Percentiles rank a stretch among this genome's conserved stretches.
These are phyloP conservation scores for Acrobasis consociella DNA, from an alignment of 2,888 invertebrate species.

Conservation along the genomic window DNA sequence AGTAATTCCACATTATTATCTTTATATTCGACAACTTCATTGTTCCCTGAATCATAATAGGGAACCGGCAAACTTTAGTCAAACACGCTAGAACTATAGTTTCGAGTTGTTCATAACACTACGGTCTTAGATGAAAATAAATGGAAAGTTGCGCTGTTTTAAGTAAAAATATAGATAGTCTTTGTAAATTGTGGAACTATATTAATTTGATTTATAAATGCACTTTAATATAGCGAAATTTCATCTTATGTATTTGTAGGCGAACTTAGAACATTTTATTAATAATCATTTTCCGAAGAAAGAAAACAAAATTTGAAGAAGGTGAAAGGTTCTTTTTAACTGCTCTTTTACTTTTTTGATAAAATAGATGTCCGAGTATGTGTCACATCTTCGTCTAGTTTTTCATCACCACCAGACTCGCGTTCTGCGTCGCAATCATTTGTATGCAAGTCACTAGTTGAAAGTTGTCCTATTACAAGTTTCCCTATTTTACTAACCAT, in stretches of 20 bases:
- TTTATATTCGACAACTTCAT: neutral
- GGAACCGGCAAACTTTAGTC: neutral
- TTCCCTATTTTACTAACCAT: constrained; percentile 34
- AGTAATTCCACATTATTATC: neutral
- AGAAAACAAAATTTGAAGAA: too few relatives aligned
- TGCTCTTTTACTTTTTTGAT: too few relatives aligned
- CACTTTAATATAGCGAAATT: too few relatives aligned
- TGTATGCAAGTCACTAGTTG: constrained; percentile 45
- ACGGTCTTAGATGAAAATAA: neutral
- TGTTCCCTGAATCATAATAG: neutral
- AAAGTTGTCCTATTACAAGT: constrained; percentile 57
- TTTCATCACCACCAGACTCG: neutral
- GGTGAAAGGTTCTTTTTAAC: too few relatives aligned
- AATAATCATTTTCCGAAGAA: too few relatives aligned
- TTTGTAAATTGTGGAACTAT: too few relatives aligned
- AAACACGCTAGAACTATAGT: constrained; percentile 1
- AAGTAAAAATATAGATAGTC: too few relatives aligned
- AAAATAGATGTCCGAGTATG: neutral
- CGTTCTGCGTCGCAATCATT: constrained; percentile 37
- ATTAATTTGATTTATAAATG: neutral
- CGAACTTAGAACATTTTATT: too few relatives aligned
- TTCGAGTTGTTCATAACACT: neutral
- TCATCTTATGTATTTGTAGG: too few relatives aligned
- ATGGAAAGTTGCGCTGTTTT: neutral
- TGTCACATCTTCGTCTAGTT: neutral